Conservation (phyloP, 2,888 invertebrate species). For the Eulithis prunata region DNA sequence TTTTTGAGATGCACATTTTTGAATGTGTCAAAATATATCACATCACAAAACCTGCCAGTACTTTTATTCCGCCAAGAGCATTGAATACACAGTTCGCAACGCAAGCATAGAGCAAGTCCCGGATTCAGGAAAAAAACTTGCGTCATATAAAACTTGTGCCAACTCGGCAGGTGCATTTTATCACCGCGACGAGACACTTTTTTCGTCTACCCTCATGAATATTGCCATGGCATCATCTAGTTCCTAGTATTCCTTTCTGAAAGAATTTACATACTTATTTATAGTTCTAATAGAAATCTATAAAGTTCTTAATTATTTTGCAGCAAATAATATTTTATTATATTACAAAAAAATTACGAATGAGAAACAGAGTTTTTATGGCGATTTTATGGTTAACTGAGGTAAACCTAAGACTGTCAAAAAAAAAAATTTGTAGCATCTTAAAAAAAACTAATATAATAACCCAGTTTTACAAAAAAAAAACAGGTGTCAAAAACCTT, state of each 20-base stretch:
- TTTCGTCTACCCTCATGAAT: slow-evolving; percentile 59
- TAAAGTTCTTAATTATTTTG: too few species aligned
- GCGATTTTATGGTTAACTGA: too few species aligned
- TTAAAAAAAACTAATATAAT: background rate
- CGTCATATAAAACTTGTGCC: slow-evolving; percentile 69
- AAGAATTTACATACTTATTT: too few species aligned
- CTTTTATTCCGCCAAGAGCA: slow-evolving; percentile 13
- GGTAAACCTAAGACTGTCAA: background rate
- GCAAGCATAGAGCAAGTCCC: slow-evolving; percentile 41
- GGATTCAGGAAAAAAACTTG: slow-evolving; percentile 65
- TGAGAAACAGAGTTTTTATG: too few species aligned
- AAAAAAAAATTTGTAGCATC: background rate
- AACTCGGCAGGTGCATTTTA: slow-evolving; percentile 72
- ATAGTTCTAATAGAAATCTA: too few species aligned
- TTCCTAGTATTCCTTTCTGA: slow-evolving; percentile 9
- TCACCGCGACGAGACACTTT: slow-evolving; percentile 62
- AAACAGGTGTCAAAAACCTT: slow-evolving; percentile 7
- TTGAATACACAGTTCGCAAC: slow-evolving; percentile 30
- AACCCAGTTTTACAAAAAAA: background rate
- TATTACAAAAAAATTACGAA: too few species aligned
- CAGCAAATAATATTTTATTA: too few species aligned
- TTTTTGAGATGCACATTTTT: too few species aligned
- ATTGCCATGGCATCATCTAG: slow-evolving; percentile 43
- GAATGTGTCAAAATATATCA: too few species aligned
- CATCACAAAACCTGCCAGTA: too few species aligned